Conservation (phyloP, 2,888 invertebrate genomes). For the Palloptera scutellata region DNA sequence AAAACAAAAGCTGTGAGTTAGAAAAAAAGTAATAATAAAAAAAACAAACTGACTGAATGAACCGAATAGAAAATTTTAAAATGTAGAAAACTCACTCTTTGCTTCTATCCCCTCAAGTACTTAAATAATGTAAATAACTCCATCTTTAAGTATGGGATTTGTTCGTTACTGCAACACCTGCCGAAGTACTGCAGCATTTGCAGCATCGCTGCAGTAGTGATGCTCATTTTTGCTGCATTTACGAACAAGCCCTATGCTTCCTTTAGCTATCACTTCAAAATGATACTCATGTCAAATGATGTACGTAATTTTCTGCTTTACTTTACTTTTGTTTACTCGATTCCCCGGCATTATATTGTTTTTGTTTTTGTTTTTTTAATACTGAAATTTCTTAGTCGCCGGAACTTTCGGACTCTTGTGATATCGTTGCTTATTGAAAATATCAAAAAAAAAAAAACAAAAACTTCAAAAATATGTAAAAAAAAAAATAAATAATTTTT, state of each 20-base stretch:
- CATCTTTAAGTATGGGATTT: too few species aligned
- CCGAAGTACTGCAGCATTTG: too few species aligned
- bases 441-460: constrained; percentile 41
- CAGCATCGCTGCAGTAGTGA: too few species aligned
- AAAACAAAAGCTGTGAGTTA: constrained; percentile 31
- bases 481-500: constrained; percentile 31
- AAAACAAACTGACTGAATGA: constrained; percentile 50
- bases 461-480: constrained; percentile 38
- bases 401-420: constrained; percentile 62
- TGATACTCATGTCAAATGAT: constrained; percentile 10
- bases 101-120: neutral
- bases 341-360: constrained; percentile 24
- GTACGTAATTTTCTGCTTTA: neutral
- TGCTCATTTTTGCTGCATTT: too few species aligned
- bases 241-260: neutral
- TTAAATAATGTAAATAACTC: neutral
- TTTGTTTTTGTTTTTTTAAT: constrained; percentile 19
- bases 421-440: constrained; percentile 55
- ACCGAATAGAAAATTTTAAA: constrained; percentile 36
- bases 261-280: constrained; percentile 1
- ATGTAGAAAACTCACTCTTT: too few species aligned
- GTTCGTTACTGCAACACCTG: too few species aligned
- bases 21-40: constrained; percentile 25
- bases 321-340: neutral
- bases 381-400: constrained; percentile 50